phyloP scores from a whole-genome alignment of 2,113 vertebrate species.

The Sinocyclocheilus anshuiensis region DNA sequence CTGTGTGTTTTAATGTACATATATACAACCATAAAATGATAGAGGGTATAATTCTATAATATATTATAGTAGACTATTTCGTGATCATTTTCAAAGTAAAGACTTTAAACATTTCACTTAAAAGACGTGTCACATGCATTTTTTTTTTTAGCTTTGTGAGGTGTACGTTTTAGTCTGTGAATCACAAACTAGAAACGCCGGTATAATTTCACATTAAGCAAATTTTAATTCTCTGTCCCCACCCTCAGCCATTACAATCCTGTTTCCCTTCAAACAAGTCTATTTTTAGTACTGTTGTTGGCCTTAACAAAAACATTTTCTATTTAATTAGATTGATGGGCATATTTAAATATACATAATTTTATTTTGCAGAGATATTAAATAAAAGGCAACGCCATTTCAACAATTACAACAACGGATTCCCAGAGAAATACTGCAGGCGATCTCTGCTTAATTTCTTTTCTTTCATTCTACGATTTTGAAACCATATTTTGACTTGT shows the following conservation, averaged over 20 bases:
- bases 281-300: conserved; percentile 30
- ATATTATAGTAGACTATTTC: conserved; percentile 31
- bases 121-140: background rate
- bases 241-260: conserved; percentile 2
- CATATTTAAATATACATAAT: background rate
- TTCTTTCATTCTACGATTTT: conserved; percentile 99
- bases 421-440: conserved; percentile 96
- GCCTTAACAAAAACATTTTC: background rate
- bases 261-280: background rate
- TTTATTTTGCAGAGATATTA: conserved; percentile 34
- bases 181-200: background rate
- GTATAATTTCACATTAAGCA: background rate
- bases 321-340: background rate
- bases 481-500: conserved; percentile 99
- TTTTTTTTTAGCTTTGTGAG: background rate
- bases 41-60: conserved; percentile 16
- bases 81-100: conserved; percentile 9
- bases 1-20: conserved; percentile 71
- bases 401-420: conserved; percentile 89
- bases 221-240: background rate
- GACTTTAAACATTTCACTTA: conserved; percentile 19
- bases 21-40: conserved; percentile 71
- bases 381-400: conserved; percentile 43
- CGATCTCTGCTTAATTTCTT: conserved; percentile 99
- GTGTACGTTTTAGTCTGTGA: conserved; percentile 12